Evolutionary conservation across 2,888 invertebrate genomes (phyloP).

Genomic region (Stenoptilia bipunctidactyla): DNA sequence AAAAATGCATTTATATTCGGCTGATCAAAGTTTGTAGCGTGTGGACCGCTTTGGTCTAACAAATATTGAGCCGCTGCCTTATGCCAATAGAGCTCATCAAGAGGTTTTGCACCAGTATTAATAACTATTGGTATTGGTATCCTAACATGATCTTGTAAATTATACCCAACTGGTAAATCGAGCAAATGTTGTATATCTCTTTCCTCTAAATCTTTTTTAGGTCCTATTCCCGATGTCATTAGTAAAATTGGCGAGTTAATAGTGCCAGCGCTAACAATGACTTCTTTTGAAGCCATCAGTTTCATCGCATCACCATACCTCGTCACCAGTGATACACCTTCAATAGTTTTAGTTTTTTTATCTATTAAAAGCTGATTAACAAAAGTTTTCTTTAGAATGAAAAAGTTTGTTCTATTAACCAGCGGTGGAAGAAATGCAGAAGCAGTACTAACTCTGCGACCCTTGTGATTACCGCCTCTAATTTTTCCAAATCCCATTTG

Average conservation of each 20-base stretch:
- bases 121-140: constrained; percentile 49
- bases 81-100: constrained; percentile 38
- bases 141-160: constrained; percentile 59
- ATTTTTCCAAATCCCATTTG: constrained; percentile 70
- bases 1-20: constrained; percentile 55
- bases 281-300: constrained; percentile 40
- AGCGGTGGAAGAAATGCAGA: constrained; percentile 56
- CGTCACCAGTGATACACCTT: constrained; percentile 33
- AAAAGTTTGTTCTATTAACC: constrained; percentile 38
- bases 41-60: constrained; percentile 47
- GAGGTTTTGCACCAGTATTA: constrained; percentile 35
- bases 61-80: constrained; percentile 48
- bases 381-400: constrained; percentile 39
- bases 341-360: constrained; percentile 26
- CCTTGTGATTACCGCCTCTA: constrained; percentile 58
- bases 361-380: constrained; percentile 31
- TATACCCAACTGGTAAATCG: constrained; percentile 49
- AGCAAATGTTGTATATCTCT: constrained; percentile 32
- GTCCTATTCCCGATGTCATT: constrained; percentile 53
- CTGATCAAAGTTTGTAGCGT: constrained; percentile 50
- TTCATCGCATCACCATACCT: constrained; percentile 26
- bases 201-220: constrained; percentile 32
- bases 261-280: constrained; percentile 48
- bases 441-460: constrained; percentile 66
- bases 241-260: constrained; percentile 46